Base-by-base conservation (phyloP, 2,888 invertebrate genomes). In the Tridacna gigas region DNA sequence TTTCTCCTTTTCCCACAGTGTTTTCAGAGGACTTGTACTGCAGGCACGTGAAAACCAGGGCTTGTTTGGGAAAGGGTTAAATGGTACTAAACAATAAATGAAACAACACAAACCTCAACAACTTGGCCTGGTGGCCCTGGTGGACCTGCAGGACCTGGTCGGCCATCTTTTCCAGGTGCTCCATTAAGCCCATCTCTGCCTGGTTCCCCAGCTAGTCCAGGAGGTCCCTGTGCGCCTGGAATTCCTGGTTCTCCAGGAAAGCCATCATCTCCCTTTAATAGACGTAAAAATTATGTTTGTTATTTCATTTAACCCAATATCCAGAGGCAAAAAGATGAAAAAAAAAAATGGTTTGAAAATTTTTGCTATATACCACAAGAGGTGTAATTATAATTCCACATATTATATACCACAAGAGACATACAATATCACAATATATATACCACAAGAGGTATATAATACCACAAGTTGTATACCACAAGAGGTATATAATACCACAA, bases 131-230 rank as follows among this genome's bases (percentile, higher is more conserved):
- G 81, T 20, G 83, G 86, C n/a, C 91, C 91, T 15, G 87, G 82
- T 7, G 90, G 89, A 63, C 91, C 91, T 11, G 77, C 82, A 0
- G 51, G 56, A 15, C 89, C 89, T 18, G 88, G 82, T 26, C 37
- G 26, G 7, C 90, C 90, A 69, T 84, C 86, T 67, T 51, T 76
- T 7, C 90, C 90, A 66, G 77, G 65, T 0, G 67, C 37, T 20
- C 90, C 90, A n/a, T 81, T 77, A 4, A 28, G 45, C 22, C 90
- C 90, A 67, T 77, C 77, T 20, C 66, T 65, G 13, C 90, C 90
- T n/a, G 74, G 69, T 7, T 79, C 77, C 66, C 91, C 91, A 5
- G 79, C 78, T 7, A 61, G 79, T 13, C 89, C 89, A 12, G 51
- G 60, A 5, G 45, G 78, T 48, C 87, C 88, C 25, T 78, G 56